Evolutionary conservation across 1,140 invertebrate genomes (phyloP).

Genomic region (Trialeurodes vaporariorum): DNA sequence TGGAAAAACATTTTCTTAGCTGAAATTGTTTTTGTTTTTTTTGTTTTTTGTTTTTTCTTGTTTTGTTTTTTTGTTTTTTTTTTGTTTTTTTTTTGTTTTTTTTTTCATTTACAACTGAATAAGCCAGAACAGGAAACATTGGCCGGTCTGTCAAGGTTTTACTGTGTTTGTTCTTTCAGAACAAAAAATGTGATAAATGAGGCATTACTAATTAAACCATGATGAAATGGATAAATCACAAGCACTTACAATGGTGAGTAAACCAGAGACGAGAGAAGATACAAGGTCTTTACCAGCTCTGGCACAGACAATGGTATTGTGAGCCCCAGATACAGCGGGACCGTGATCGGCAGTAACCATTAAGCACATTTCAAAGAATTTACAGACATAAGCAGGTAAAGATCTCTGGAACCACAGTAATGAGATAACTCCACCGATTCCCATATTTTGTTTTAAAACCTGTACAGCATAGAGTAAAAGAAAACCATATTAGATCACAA

Average conservation of each 20-base stretch:
- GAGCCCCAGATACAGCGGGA: conserved; percentile 95
- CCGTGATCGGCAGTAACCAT: conserved; percentile 99
- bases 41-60: too few relatives aligned
- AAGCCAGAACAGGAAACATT: too few relatives aligned
- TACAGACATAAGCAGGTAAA: conserved; percentile 84
- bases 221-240: conserved; percentile 42
- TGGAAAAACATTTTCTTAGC: too few relatives aligned
- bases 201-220: conserved; percentile 96
- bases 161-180: too few relatives aligned
- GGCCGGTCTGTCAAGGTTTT: too few relatives aligned
- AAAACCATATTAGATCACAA: too few relatives aligned
- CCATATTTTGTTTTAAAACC: conserved; percentile 72
- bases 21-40: too few relatives aligned
- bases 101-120: too few relatives aligned
- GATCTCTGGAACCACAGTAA: conserved; percentile 97
- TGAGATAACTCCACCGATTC: conserved; percentile 94
- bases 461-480: too few relatives aligned
- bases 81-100: too few relatives aligned
- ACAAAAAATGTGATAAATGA: too few relatives aligned
- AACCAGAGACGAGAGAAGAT: conserved; percentile 87
- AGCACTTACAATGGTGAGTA: conserved; percentile 87
- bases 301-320: conserved; percentile 99
- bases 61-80: too few relatives aligned
- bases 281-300: conserved; percentile 98
- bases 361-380: conserved; percentile 98